phyloP scores from a whole-genome alignment of 2,113 vertebrate genomes.

The Maccullochella peelii region DNA sequence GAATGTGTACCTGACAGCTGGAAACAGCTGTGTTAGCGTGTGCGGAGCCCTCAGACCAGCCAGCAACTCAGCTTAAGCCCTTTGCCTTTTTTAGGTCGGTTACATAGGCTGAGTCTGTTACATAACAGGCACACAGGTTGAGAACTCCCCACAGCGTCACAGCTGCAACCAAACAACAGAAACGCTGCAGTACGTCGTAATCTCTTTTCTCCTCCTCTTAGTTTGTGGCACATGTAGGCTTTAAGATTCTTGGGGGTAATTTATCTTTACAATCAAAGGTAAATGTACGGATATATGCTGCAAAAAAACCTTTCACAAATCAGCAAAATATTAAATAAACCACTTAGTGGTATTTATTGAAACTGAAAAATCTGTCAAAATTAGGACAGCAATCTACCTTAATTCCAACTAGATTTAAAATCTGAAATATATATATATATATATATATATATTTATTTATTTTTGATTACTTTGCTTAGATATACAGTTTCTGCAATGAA shows the following conservation, averaged over 20 bases:
- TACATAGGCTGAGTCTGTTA: constrained; percentile 75
- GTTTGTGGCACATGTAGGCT: background rate
- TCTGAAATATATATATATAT: no score
- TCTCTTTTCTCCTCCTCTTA: background rate
- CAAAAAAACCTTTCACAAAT: background rate
- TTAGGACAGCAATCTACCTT: background rate
- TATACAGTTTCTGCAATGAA: no score
- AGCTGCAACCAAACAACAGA: constrained; percentile 55
- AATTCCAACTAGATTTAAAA: no score
- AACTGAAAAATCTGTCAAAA: background rate
- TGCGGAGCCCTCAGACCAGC: constrained; percentile 22
- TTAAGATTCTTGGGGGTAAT: background rate
- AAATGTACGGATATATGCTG: background rate
- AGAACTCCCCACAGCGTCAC: constrained; percentile 63
- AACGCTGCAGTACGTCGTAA: constrained; percentile 20
- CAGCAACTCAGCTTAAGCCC: constrained; percentile 69
- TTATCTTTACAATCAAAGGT: background rate
- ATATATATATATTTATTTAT: no score
- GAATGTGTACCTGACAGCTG: constrained; percentile 53
- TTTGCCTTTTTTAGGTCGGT: constrained; percentile 76
- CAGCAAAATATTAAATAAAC: background rate
- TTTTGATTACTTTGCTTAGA: no score
- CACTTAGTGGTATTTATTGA: background rate
- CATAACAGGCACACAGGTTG: constrained; percentile 67
- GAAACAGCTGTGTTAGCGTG: constrained; percentile 55